Conservation (phyloP, 2,113 vertebrate genomes). For the Lycocorax pyrrhopterus region DNA sequence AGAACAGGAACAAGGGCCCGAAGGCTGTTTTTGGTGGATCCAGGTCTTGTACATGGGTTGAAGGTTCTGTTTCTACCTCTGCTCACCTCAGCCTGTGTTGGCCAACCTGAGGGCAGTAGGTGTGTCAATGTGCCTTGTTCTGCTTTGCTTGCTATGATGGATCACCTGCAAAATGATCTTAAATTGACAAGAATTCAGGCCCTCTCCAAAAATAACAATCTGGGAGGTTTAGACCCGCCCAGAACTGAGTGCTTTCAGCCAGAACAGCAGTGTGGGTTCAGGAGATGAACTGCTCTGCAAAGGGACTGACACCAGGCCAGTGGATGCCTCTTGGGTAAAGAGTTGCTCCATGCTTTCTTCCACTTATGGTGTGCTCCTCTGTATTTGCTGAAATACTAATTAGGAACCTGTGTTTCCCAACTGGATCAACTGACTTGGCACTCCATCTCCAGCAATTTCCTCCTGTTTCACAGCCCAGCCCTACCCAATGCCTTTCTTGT, state of each 20-base stretch:
- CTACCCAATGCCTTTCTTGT: neutral
- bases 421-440: neutral
- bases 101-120: neutral
- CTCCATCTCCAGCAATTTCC: neutral
- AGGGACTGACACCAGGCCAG: neutral
- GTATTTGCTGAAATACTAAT: neutral
- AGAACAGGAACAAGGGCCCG: neutral
- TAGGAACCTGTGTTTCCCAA: conserved; percentile 10
- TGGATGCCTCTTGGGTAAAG: neutral
- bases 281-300: neutral
- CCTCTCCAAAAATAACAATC: neutral
- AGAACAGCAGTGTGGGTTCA: neutral
- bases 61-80: neutral
- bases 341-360: neutral
- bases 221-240: neutral
- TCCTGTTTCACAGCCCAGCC: neutral
- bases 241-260: neutral
- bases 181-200: neutral
- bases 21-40: neutral
- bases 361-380: neutral
- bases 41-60: neutral
- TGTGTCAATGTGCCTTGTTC: neutral
- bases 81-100: neutral
- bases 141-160: neutral
- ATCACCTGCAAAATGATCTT: neutral